These are phyloP conservation scores for Girardinus metallicus DNA, from an alignment of 2,797 vertebrate species.

Conservation along the genomic window DNA sequence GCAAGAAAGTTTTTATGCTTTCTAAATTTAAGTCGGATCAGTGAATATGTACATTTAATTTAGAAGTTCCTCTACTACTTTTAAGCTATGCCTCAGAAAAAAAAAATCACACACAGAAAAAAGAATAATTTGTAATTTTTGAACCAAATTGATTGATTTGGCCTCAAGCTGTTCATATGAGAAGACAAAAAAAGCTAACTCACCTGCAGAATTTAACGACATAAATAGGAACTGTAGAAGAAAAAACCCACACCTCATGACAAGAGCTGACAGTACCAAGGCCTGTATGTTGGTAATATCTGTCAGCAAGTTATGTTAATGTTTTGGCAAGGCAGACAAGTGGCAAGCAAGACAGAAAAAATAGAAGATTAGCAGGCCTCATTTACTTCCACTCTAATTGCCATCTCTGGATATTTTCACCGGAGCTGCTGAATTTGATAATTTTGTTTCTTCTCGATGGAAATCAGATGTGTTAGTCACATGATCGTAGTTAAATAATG, in stretches of 20 bases:
- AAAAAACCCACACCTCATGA: conserved; percentile 33
- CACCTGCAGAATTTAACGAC: conserved; percentile 29
- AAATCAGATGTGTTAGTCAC: conserved; percentile 10
- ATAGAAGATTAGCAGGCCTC: conserved; percentile 35
- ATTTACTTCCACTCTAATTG: conserved; percentile 43
- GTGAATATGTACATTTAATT: conserved; percentile 6
- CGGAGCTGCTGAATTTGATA: conserved; percentile 20
- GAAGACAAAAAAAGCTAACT: conserved; percentile 14
- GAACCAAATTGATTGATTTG: conserved; percentile 34
- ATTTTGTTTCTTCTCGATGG: conserved; percentile 4
- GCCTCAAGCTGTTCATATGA: conserved; percentile 28
- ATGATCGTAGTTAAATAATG: conserved; percentile 19
- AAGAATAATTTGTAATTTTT: conserved; percentile 32
- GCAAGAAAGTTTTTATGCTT: not conserved
- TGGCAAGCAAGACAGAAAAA: conserved; percentile 29
- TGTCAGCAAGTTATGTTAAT: conserved; percentile 54
- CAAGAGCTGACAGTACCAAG: conserved; percentile 44
- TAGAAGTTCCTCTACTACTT: not conserved
- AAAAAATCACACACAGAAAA: conserved; percentile 16
- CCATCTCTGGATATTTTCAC: conserved; percentile 28
- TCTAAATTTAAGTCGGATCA: not conserved
- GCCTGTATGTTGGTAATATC: conserved; percentile 35
- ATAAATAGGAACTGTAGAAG: conserved; percentile 27
- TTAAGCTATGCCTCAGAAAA: conserved; percentile 2
- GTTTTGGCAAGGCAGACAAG: conserved; percentile 48